Conservation (phyloP, 1,140 invertebrate genomes). For the Drosophila pectinifera region DNA sequence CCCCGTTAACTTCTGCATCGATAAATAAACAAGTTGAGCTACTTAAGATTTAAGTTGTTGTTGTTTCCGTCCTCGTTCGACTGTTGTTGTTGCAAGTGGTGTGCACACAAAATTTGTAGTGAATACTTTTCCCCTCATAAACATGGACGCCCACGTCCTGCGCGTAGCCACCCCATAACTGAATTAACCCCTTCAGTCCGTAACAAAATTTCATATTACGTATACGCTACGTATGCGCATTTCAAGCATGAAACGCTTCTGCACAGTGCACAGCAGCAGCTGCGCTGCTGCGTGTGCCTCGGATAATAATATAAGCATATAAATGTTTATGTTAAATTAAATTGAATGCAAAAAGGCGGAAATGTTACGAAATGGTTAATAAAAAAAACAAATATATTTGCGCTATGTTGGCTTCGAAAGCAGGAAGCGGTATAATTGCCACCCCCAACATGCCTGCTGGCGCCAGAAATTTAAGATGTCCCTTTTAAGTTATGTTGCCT, state of each 20-base stretch:
- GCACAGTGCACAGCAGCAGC: constrained; percentile 65
- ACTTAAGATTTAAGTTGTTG: constrained; percentile 81
- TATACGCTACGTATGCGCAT: constrained; percentile 79
- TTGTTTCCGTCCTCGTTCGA: constrained; percentile 48
- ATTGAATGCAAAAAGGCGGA: constrained; percentile 81
- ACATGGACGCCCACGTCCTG: background rate
- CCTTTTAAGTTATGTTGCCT: constrained; percentile 44
- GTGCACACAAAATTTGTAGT: constrained; percentile 75
- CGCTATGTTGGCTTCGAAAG: constrained; percentile 64
- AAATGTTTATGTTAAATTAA: constrained; percentile 83
- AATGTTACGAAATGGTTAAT: constrained; percentile 70
- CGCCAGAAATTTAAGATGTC: constrained; percentile 57
- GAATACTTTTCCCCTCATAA: constrained; percentile 51
- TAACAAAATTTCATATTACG: constrained; percentile 73
- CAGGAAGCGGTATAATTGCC: constrained; percentile 47
- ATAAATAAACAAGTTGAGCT: constrained; percentile 83
- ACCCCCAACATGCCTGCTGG: constrained; percentile 12
- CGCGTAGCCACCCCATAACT: background rate
- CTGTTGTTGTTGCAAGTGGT: constrained; percentile 65
- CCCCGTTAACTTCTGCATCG: constrained; percentile 76
- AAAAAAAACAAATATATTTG: constrained; percentile 40
- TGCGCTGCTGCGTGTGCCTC: constrained; percentile 50
- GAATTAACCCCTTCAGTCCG: constrained; percentile 55
- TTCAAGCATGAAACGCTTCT: constrained; percentile 76
- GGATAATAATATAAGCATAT: constrained; percentile 80